These are phyloP conservation scores for Leptarthrus brevirostris DNA, from an alignment of 2,888 invertebrate genomes.

Conservation along the genomic window DNA sequence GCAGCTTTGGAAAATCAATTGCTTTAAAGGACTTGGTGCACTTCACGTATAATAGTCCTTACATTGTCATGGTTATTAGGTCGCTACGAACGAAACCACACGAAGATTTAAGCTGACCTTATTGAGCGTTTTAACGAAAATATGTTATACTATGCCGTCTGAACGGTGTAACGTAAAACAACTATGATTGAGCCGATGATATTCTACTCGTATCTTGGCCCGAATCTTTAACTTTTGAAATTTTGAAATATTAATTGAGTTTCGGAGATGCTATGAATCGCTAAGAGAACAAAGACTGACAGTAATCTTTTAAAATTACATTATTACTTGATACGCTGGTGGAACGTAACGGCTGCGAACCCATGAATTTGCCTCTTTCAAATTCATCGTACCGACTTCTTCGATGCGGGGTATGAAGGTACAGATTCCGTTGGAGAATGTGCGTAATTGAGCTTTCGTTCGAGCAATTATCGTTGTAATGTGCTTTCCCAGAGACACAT, in stretches of 20 bases:
- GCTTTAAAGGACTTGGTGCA: no score
- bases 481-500: conserved; percentile 46
- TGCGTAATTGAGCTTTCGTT: conserved; percentile 53
- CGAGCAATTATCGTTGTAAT: conserved; percentile 50
- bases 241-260: not conserved
- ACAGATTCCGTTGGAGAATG: conserved; percentile 29
- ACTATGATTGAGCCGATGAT: no score
- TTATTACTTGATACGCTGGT: conserved; percentile 22
- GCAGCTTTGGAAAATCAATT: no score
- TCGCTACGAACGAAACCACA: no score
- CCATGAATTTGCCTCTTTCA: not conserved
- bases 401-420: not conserved
- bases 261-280: not conserved
- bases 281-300: not conserved
- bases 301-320: conserved; percentile 37
- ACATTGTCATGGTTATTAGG: no score
- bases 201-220: not conserved
- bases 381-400: not conserved
- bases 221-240: not conserved
- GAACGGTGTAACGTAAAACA: no score
- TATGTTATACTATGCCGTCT: no score
- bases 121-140: no score
- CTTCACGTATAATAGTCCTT: no score
- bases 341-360: not conserved
- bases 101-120: no score